Base-by-base conservation (phyloP, 2,113 vertebrate genomes). In the Prunella himalayana region DNA sequence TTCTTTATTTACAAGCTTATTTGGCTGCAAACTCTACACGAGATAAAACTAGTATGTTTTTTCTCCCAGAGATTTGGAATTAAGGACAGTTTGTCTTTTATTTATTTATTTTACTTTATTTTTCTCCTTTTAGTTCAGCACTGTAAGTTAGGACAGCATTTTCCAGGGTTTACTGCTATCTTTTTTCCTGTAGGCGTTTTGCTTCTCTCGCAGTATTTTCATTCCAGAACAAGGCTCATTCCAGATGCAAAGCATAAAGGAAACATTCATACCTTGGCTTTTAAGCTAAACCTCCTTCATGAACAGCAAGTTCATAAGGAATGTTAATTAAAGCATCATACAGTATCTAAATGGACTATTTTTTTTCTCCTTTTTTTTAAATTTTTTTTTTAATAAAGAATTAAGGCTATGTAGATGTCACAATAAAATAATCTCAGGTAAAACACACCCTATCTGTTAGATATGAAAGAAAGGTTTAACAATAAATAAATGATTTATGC, bases 231-330 rank as follows among this genome's bases (percentile, higher is more conserved):
- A 97, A 97, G 94, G 92, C 91, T 97, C 92, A 95, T 94, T 95
- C 94, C 88, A 97, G 91, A 96, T 92, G 92, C 87, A 79, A 94
- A 95, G 94, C 73, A 44, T 91, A 95, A 97, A 97, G 96, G 90
- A 97, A 98, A 97, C 97, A 96, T 70, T 96, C 45, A 47, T 49
- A 84, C 95, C 96, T 98, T 96, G 95, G 95, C 94, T 96, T 95
- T 97, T 96, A 95, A 96, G 91, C 93, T 95, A 94, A 96, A 97
- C 92, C 96, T 97, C 96, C 97, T 97, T 97, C 91, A 94, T 95
- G 94, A 92, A 92, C 95, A 97, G 91, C 86, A 97, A 91, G 93
- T 95, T 96, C 91, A 79, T 13, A 87, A 94, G 92, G 93, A 95
- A 79, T 76, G 84, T 75, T 93, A 86, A 94, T 96, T 94, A 96